phyloP scores from a whole-genome alignment of 2,888 invertebrate genomes.

The Heliconius sara region DNA sequence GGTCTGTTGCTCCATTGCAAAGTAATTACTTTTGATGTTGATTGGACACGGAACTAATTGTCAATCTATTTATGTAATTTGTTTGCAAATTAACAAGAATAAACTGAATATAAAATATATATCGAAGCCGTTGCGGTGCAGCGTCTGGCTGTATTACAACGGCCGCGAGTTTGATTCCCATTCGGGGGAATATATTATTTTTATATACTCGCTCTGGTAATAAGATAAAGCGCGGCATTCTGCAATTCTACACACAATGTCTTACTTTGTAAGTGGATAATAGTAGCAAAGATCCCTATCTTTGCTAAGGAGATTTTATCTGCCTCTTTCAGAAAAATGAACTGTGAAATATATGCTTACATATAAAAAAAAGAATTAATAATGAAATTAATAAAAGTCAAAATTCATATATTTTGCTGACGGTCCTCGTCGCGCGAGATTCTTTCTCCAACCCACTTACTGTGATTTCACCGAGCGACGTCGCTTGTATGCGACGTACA shows the following conservation, averaged over 20 bases:
- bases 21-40: slow-evolving; percentile 34
- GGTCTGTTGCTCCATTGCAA: slow-evolving; percentile 34
- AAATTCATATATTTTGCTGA: slow-evolving; percentile 52
- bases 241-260: no score
- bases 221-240: no score
- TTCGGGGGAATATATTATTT: not conserved
- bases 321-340: not conserved
- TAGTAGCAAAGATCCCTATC: no score
- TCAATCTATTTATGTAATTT: slow-evolving; percentile 37
- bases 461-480: slow-evolving; percentile 71
- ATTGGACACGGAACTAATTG: slow-evolving; percentile 37
- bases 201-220: not conserved
- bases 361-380: slow-evolving; percentile 17
- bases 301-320: not conserved
- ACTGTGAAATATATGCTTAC: not conserved
- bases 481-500: slow-evolving; percentile 22
- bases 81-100: slow-evolving; percentile 21
- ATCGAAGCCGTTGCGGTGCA: not conserved
- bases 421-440: slow-evolving; percentile 67
- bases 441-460: slow-evolving; percentile 84
- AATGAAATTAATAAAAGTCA: not conserved
- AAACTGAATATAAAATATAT: not conserved
- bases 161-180: not conserved
- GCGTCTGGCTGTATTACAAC: not conserved
- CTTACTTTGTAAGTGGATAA: no score